phyloP scores from a whole-genome alignment of 2,797 vertebrate species.

The Masticophis lateralis region DNA sequence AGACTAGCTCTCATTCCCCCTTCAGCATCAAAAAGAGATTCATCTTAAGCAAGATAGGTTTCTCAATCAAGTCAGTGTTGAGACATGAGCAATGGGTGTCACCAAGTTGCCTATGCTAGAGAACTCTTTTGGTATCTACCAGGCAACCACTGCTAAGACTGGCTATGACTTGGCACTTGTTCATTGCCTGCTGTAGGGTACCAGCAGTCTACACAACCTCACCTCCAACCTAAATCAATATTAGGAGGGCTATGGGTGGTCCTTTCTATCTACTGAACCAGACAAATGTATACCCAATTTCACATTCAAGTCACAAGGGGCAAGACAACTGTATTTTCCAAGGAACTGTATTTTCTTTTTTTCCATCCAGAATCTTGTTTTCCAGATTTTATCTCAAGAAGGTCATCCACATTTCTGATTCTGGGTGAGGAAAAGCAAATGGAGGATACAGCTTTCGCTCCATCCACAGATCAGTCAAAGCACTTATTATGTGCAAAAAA shows the following conservation, averaged over 20 bases:
- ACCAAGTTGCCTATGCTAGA: not conserved
- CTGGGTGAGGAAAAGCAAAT: not conserved
- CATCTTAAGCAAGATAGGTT: not conserved
- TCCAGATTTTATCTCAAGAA: not conserved
- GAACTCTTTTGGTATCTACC: not conserved
- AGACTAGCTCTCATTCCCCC: not conserved
- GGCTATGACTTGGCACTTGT: not conserved
- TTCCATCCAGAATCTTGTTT: not conserved
- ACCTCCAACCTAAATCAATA: not conserved
- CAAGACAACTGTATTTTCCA: not conserved
- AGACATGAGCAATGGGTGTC: not conserved
- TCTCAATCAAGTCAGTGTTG: not conserved
- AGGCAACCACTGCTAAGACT: not conserved
- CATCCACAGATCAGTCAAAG: not conserved
- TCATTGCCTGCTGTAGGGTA: not conserved
- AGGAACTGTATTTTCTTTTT: not conserved
- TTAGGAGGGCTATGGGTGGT: not conserved
- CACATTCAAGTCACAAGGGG: not conserved
- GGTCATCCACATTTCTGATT: not conserved
- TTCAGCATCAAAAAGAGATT: not conserved
- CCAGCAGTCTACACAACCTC: not conserved
- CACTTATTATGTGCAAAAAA: not conserved
- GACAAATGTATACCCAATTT: not conserved
- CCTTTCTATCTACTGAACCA: not conserved
- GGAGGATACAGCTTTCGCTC: not conserved